These are phyloP conservation scores for Torymus aiolomorphi DNA, from an alignment of 2,888 invertebrate genomes.

Conservation along the genomic window DNA sequence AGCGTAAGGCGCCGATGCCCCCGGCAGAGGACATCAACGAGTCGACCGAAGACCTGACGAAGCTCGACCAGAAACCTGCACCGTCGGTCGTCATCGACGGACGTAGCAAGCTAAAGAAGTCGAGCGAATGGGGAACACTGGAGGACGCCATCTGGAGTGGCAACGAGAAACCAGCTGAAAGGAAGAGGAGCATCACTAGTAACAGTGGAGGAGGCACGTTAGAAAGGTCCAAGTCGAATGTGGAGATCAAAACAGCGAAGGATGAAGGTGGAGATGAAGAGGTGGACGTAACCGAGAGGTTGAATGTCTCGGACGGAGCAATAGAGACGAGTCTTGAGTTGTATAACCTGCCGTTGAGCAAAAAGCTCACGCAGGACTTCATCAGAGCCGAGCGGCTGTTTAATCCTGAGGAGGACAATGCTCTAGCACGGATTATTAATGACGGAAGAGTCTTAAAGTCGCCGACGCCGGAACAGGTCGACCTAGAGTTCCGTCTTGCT, in stretches of 20 bases:
- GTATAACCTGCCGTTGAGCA: constrained; percentile 70
- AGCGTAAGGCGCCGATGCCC: constrained; percentile 81
- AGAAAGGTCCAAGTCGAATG: constrained; percentile 81
- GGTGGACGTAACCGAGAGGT: constrained; percentile 33
- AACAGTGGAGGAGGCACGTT: constrained; percentile 75
- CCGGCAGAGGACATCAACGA: constrained; percentile 73
- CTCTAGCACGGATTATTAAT: constrained; percentile 70
- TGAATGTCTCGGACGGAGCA: constrained; percentile 58
- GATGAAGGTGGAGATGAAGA: constrained; percentile 71
- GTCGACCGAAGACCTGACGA: constrained; percentile 72
- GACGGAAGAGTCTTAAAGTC: constrained; percentile 68
- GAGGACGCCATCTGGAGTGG: constrained; percentile 84
- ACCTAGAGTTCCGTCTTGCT: constrained; percentile 67
- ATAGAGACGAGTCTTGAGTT: constrained; percentile 66
- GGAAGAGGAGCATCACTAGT: constrained; percentile 63
- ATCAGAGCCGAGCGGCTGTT: constrained; percentile 69
- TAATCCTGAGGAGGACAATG: constrained; percentile 70
- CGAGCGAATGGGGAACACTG: constrained; percentile 84
- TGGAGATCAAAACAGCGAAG: constrained; percentile 79
- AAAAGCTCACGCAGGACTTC: constrained; percentile 68
- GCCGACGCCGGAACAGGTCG: constrained; percentile 66
- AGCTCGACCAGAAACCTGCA: constrained; percentile 80
- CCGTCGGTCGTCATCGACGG: constrained; percentile 77
- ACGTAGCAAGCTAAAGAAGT: constrained; percentile 83
- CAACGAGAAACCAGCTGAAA: constrained; percentile 59